Base-by-base conservation (phyloP, 2,113 vertebrate species). In the Motacilla tschutschensis region DNA sequence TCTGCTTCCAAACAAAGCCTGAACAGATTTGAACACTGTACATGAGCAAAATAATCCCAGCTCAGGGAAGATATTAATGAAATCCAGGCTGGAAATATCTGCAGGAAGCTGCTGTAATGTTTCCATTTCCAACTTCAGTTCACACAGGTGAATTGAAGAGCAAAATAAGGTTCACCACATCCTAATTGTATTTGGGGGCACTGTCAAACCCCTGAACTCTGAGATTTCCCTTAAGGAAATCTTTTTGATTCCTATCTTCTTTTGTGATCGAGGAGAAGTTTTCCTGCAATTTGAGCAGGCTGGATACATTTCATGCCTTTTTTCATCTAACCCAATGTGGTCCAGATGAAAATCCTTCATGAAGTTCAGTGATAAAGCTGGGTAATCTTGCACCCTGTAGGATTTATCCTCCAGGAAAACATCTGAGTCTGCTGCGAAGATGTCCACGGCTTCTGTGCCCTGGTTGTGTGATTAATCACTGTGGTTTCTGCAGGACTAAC, bases 1-100 rank as follows among this genome's bases (percentile, higher is more conserved):
- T 63, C 60, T 83, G 82, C 91, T 88, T 80, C 70, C 85, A 94
- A 78, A 89, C 87, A 91, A 95, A 94, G 65, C 79, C 87, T 53
- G 67, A 79, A 38, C 71, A 85, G 76, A 87, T 87, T 25, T 55
- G 41, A 91, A 16, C n/a, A 41, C 41, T 28, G 46, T 43, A 75
- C 48, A 72, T 18, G 65, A 91, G 70, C 77, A 83, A 91, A 91
- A 92, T 83, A 80, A 85, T 89, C 83, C 77, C 88, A 92, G 50
- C 77, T 87, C 10, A 0, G 79, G 79, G 79, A 87, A 87, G 87
- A 72, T 85, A 85, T 75, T 91, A 87, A 93, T 92, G 90, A 95
- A 92, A 92, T 79, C 74, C 85, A 89, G 90, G 77, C 62, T 87
- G 85, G 48, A 84, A 74, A 86, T 67, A 44, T 35, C 60, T 51